Evolutionary conservation across 2,797 vertebrate genomes (phyloP).

Genomic region (Sebastes oblongus): DNA sequence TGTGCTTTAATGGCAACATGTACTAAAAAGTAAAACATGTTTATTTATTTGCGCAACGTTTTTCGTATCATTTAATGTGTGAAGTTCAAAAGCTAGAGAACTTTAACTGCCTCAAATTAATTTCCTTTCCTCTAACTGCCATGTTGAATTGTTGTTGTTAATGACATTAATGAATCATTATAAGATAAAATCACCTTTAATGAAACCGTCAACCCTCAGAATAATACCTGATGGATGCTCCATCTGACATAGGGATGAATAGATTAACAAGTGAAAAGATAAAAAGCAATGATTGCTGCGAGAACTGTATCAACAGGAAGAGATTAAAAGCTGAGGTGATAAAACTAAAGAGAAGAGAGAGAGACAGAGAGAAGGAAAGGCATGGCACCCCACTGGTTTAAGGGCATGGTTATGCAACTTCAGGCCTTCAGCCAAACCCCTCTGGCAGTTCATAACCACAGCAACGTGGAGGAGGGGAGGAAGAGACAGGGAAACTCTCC

Average conservation of each 20-base stretch:
- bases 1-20: no score
- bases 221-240: not conserved
- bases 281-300: not conserved
- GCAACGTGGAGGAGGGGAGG: slow-evolving; percentile 42
- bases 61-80: not conserved
- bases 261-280: slow-evolving; percentile 7
- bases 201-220: not conserved
- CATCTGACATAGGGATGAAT: not conserved
- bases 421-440: slow-evolving; percentile 61
- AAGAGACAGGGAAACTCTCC: slow-evolving; percentile 16
- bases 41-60: not conserved
- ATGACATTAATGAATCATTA: not conserved
- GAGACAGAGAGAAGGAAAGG: slow-evolving; percentile 18
- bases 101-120: not conserved
- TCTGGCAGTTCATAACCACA: slow-evolving; percentile 40
- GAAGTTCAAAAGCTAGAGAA: not conserved
- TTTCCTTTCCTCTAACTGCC: not conserved
- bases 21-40: not conserved
- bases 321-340: slow-evolving; percentile 29
- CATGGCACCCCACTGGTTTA: slow-evolving; percentile 65
- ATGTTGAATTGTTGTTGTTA: not conserved
- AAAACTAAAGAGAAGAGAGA: slow-evolving; percentile 38
- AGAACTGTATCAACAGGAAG: slow-evolving; percentile 28
- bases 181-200: not conserved
- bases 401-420: slow-evolving; percentile 62